These are phyloP conservation scores for Oncorhynchus tshawytscha DNA, from an alignment of 2,113 vertebrate species.

Conservation along the genomic window DNA sequence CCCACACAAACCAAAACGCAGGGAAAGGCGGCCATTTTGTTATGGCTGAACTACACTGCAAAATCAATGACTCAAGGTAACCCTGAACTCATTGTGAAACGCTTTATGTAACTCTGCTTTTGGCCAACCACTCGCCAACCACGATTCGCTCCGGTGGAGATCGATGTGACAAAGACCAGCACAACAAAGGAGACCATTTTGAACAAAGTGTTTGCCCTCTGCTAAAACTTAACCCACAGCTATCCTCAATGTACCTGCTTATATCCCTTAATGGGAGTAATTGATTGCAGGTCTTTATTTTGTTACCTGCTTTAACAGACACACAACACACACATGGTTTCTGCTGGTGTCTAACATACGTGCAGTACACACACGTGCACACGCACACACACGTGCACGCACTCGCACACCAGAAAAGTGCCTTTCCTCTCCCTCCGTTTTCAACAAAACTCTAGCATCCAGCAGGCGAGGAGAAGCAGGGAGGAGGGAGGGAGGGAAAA, in stretches of 20 bases:
- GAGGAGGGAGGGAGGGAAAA: slow-evolving; percentile 24
- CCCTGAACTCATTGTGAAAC: not conserved
- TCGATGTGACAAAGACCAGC: not conserved
- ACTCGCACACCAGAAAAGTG: not conserved
- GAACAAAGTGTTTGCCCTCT: not conserved
- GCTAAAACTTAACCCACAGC: not conserved
- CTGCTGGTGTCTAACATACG: not conserved
- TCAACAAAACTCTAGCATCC: slow-evolving; percentile 2
- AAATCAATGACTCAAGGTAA: not conserved
- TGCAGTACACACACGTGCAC: not conserved
- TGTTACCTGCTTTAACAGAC: not conserved
- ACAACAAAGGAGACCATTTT: not conserved
- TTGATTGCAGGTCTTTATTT: not conserved
- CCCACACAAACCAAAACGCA: not conserved
- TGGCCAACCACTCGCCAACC: not conserved
- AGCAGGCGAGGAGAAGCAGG: slow-evolving; percentile 20
- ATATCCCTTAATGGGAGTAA: not conserved
- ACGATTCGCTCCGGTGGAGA: not conserved
- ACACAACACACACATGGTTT: not conserved
- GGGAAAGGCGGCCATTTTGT: not conserved
- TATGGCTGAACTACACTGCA: not conserved
- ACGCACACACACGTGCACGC: too few species aligned
- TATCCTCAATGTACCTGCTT: not conserved
- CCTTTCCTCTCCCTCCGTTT: slow-evolving; percentile 8
- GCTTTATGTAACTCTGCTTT: not conserved